Conservation (phyloP, 2,113 vertebrate species). For the Mustela nigripes region DNA sequence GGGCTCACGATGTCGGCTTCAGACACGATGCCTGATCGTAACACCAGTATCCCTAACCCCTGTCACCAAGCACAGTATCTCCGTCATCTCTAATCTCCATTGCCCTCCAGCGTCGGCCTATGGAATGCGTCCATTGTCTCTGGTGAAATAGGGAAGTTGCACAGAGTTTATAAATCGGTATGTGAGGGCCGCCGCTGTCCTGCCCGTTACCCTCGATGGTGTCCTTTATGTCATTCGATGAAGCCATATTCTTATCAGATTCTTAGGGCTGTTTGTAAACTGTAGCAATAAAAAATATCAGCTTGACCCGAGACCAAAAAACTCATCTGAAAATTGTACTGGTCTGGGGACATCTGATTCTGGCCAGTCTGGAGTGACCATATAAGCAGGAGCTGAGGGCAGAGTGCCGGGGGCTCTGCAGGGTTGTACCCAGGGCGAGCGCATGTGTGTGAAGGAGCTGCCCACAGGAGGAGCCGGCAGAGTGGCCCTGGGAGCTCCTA, state of each 20-base stretch:
- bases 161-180: background rate
- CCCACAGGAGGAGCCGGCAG: background rate
- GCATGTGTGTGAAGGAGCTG: fast-evolving
- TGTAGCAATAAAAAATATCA: background rate
- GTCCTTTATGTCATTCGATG: background rate
- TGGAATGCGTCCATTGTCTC: background rate
- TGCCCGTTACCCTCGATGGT: background rate
- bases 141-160: background rate
- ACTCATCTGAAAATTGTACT: background rate
- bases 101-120: background rate
- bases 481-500: background rate
- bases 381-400: background rate
- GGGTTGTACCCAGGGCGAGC: too few species aligned
- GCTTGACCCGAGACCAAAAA: background rate
- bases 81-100: background rate
- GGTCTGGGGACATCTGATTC: background rate
- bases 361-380: background rate
- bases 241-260: background rate
- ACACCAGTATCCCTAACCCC: too few species aligned
- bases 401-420: background rate
- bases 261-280: constrained; percentile 4
- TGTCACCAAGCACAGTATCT: fast-evolving
- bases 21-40: background rate
- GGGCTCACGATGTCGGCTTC: background rate
- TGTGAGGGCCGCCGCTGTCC: background rate